Base-by-base conservation (phyloP, 2,888 invertebrate genomes). In the Ichneumoninae sp. region DNA sequence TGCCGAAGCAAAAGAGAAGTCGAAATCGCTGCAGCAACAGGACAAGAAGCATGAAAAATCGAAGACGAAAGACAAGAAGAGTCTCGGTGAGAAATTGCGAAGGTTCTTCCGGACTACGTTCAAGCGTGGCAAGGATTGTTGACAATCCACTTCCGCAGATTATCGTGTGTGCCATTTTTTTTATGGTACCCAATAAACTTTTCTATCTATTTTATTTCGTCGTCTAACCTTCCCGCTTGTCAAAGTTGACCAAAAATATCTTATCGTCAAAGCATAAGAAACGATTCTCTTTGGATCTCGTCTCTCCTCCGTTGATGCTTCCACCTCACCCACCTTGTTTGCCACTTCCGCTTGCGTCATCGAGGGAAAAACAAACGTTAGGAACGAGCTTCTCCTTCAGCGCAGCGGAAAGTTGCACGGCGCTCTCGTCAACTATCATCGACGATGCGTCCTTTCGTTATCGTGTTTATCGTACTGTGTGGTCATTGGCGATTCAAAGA, bases 21-120 rank as follows among this genome's bases (percentile, higher is more conserved):
- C 77, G 40, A 60, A 22, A 36, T 13, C 72, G 13, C 22, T 52
- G 30, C 26, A 30, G 5, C 26, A 68, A 16, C 8, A 30, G 0
- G 65, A 66, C 4, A 50, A 22, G 40, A 81, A 74, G 5, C 75
- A 57, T 19, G 72, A 65, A 52, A 84, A 62, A 66, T 57, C 68
- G 3, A 85, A 85, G 66, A 86, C 60, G 10, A 83, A 68, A 40
- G 88, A 87, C 69, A 89, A 86, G 72, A 86, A 50, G 40, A 80
- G 77, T 30, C 8, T 91, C 3, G 81, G 87, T 10, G 66, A 71
- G 16, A 89, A 86, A 86, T 76, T 91, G 22, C 83, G 89, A 76
- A 89, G 80, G 54, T 75, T 90, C 52, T 77, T 91, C n/a, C 86
- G 84, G 4, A 50, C 84, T 16, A 70, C 83, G n/a, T 90, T 90